Conservation (phyloP, 2,797 vertebrate genomes). For the Buceros bicornis region DNA sequence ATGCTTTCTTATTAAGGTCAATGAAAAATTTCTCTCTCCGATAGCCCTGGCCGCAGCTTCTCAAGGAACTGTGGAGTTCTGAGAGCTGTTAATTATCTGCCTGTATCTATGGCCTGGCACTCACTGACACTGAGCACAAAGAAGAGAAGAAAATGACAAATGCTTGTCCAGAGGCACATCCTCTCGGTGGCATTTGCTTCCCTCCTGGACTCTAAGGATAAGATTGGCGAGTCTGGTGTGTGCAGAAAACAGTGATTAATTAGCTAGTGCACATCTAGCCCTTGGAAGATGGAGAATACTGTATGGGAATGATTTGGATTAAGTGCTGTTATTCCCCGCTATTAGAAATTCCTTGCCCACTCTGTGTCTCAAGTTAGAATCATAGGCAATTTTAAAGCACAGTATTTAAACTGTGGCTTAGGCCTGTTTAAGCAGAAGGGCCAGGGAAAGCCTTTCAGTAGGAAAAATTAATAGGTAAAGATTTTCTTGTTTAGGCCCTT, state of each 20-base stretch:
- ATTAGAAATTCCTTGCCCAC: background rate
- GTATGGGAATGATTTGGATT: background rate
- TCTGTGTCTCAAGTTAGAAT: background rate
- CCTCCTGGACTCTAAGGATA: background rate
- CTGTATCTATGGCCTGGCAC: background rate
- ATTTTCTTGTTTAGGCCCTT: background rate
- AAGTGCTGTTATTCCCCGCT: background rate
- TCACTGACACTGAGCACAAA: background rate
- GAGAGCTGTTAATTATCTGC: constrained; percentile 26
- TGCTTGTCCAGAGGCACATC: background rate
- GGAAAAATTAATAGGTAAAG: background rate
- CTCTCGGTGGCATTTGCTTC: rapidly evolving
- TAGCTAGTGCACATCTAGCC: background rate
- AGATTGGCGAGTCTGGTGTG: background rate
- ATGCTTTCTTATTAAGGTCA: background rate
- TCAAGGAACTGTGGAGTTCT: background rate
- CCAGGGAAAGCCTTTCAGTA: background rate
- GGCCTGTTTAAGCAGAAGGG: background rate
- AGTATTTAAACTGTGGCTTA: background rate
- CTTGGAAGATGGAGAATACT: background rate
- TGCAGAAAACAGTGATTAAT: background rate
- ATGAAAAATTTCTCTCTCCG: background rate
- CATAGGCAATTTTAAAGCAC: background rate
- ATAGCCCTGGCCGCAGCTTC: background rate
- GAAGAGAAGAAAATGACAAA: background rate